Evolutionary conservation across 2,113 vertebrate species (phyloP).

Genomic region (Saiga tatarica): DNA sequence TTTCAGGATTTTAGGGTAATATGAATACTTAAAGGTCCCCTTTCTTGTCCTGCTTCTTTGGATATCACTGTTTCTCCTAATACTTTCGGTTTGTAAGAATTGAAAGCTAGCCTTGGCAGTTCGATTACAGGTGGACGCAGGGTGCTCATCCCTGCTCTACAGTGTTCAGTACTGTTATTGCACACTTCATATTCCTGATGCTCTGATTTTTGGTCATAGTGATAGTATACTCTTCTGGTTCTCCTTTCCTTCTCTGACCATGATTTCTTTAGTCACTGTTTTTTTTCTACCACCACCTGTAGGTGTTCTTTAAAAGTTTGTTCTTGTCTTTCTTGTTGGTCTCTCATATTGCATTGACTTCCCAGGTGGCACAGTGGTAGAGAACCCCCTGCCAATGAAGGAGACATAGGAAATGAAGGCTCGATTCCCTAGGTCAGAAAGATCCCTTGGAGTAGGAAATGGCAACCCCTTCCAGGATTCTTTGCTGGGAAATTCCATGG

Average conservation of each 20-base stretch:
- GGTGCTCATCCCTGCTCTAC: not conserved
- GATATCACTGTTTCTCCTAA: not conserved
- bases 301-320: not conserved
- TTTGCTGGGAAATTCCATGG: not conserved
- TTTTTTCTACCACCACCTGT: not conserved
- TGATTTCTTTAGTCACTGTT: not conserved
- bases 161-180: not conserved
- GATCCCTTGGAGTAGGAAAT: not conserved
- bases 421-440: not conserved
- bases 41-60: not conserved
- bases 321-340: not conserved
- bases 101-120: not conserved
- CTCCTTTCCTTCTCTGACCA: not conserved
- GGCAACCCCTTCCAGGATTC: not conserved
- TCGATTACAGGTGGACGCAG: not conserved
- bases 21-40: not conserved
- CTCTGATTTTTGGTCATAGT: not conserved
- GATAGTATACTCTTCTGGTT: not conserved
- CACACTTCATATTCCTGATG: not conserved
- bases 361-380: not conserved
- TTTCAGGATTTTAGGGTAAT: not conserved
- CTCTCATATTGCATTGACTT: not conserved
- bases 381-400: not conserved
- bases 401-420: not conserved
- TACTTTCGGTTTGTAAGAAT: not conserved